Evolutionary conservation across 2,888 invertebrate genomes (phyloP), one percentile per base, ranked within the genome.

Genomic region (Gerris lacustris): DNA sequence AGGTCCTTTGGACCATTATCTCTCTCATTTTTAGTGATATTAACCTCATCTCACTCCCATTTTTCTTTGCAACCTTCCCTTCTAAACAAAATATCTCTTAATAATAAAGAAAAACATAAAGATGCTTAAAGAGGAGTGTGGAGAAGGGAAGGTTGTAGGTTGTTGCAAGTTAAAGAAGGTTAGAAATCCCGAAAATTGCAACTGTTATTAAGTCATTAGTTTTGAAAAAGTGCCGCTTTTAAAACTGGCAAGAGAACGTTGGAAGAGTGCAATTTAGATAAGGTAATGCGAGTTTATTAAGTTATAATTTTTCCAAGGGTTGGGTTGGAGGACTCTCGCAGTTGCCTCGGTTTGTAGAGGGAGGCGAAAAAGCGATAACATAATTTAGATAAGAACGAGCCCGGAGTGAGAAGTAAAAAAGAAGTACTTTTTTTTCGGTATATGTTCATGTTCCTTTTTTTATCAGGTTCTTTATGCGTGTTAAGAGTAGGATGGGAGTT

Each of bases 171-270:
- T 31, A 31, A 31, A 31, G 31, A 31, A 31, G 31, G 31, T 31
- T 31, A 31, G 31, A 31, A 55, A 55, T 55, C 55, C 55, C 55
- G 55, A 55, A 55, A 55, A 55, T 55, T 55, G 55, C 55, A 55
- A 55, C 55, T 55, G 55, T 55, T 55, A 55, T 55, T 55, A 55
- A 55, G 55, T 55, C 55, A 55, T 55, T 55, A 55, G 55, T 55
- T 55, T 55, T 55, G 55, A 55, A 55, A 55, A 55, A 55, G 55
- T 55, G 15, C 11, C 55, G 9, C 55, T 9, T 55, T 55, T 55
- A 11, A 55, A 55, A 55, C 9, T 15, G 55, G 55, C 15, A 15
- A 15, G 11, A 55, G 15, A 55, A 15, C 9, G 55, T 11, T 11
- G 15, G 55, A 55, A 55, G 55, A 15, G 55, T 11, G 55, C 55